A percentile compares a stretch with the other conserved stretches of the same genome.
These are phyloP conservation scores for Euglossa dilemma DNA, from an alignment of 1,140 invertebrate genomes.

Conservation along the genomic window DNA sequence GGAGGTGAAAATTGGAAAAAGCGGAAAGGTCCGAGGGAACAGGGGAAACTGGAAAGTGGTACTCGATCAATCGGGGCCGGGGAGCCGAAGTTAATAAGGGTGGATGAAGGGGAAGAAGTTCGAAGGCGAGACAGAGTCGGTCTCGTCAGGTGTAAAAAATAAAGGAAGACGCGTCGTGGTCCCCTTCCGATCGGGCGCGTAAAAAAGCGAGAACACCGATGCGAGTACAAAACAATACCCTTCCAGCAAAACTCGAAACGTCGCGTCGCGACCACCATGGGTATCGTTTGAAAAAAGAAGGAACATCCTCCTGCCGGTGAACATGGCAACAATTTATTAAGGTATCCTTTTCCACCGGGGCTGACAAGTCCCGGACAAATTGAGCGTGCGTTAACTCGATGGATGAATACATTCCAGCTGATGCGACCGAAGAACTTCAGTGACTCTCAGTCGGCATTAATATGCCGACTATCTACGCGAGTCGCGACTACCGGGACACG, in stretches of 20 bases:
- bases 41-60: neutral
- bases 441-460: slow-evolving; percentile 61
- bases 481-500: neutral
- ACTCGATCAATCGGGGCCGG: neutral
- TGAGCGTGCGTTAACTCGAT: slow-evolving; percentile 69
- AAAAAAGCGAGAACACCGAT: slow-evolving; percentile 45
- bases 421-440: slow-evolving; percentile 58
- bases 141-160: slow-evolving; percentile 44
- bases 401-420: slow-evolving; percentile 66
- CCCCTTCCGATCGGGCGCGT: slow-evolving; percentile 13
- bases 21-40: too few species aligned
- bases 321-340: slow-evolving; percentile 71
- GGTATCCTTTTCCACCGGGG: slow-evolving; percentile 64
- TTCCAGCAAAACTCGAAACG: slow-evolving; percentile 57
- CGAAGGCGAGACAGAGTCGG: neutral
- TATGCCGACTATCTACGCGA: neutral
- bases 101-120: neutral
- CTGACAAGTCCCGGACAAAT: slow-evolving; percentile 68
- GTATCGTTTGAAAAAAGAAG: slow-evolving; percentile 46
- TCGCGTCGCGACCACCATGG: slow-evolving; percentile 35
- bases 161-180: neutral
- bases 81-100: slow-evolving; percentile 15
- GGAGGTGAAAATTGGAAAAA: neutral
- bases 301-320: slow-evolving; percentile 35
- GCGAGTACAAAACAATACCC: slow-evolving; percentile 54